Base-by-base conservation (phyloP, 2,888 invertebrate genomes). In the Lepidonotus clava region DNA sequence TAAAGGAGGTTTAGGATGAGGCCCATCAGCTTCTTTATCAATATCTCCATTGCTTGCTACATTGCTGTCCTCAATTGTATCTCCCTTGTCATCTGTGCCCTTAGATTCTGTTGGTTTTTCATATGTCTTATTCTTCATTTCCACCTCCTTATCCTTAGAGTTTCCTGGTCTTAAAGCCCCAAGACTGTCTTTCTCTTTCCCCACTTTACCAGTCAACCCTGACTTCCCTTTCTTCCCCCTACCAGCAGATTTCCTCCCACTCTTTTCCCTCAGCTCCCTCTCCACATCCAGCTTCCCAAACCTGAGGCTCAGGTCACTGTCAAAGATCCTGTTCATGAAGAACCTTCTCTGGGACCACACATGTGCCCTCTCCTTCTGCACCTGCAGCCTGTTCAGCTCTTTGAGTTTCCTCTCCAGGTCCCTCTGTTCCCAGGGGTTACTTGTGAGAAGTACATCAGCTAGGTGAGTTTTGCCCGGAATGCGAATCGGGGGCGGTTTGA, bases 301-400 rank as follows among this genome's bases (percentile, higher is more conserved):
- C 36, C 88, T 76, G 8, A 88, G 84, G 4, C 41, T 85, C 24
- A 53, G 32, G 18, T 88, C 88, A 21, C 21, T 67, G 51, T 86
- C 86, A 38, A 88, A 88, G 24, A 88, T 61, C n/a, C 84, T 85
- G 56, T 34, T 88, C n/a, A 88, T 83, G 46, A 88, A 87, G 76
- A 88, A 88, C 2, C 88, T 86, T 32, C 88, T 40, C 84, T 88
- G 88, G 46, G 41, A 24, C 87, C 87, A 88, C 21, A 88, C 66
- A 61, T 86, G 84, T 1, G 56, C 61, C 28, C 84, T 85, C 41
- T 88, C 71, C 38, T 83, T 28, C 11, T 87, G 56, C 8, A 32
- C 46, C 66, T 46, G 53, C 40, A 86, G 66, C n/a, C 32, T 18
- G 6, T 56, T 53, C 11, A 88, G 86, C 14, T 87, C 77, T n/a